Conservation (phyloP, 2,888 invertebrate species). For the Trilocha varians region DNA sequence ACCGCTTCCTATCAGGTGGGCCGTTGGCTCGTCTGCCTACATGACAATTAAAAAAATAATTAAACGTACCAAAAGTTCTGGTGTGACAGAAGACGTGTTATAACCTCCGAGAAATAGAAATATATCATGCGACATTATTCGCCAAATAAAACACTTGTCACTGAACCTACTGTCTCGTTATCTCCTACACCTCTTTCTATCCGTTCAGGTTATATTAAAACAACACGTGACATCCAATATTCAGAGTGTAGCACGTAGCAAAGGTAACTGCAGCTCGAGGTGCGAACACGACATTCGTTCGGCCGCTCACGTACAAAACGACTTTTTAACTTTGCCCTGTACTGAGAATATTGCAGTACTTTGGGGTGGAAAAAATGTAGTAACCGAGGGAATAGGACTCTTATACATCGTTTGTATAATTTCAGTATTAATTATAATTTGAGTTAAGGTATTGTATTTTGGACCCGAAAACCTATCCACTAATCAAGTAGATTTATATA, state of each 20-base stretch:
- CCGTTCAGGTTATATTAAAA: conserved; percentile 27
- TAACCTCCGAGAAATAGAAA: not conserved
- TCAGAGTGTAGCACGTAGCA: conserved; percentile 19
- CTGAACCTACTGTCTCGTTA: not conserved
- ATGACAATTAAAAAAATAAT: no score
- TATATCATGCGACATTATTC: not conserved
- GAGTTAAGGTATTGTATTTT: no score
- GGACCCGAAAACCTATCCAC: no score
- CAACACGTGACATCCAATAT: conserved; percentile 30
- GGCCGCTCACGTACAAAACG: not conserved
- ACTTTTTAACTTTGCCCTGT: not conserved
- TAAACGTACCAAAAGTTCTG: no score
- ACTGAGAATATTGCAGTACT: not conserved
- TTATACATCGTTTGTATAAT: no score
- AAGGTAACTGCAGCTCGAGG: conserved; percentile 14
- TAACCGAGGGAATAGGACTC: no score
- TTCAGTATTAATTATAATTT: no score
- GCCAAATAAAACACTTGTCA: not conserved
- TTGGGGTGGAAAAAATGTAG: no score
- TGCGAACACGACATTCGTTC: not conserved
- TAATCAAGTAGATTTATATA: no score
- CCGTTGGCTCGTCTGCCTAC: no score
- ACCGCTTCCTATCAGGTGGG: no score
- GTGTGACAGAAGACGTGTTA: no score
- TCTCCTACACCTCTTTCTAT: conserved; percentile 15